Evolutionary conservation across 1,140 invertebrate species (phyloP), one percentile per base, ranked within the genome.

Genomic region (Camponotus vicinus): DNA sequence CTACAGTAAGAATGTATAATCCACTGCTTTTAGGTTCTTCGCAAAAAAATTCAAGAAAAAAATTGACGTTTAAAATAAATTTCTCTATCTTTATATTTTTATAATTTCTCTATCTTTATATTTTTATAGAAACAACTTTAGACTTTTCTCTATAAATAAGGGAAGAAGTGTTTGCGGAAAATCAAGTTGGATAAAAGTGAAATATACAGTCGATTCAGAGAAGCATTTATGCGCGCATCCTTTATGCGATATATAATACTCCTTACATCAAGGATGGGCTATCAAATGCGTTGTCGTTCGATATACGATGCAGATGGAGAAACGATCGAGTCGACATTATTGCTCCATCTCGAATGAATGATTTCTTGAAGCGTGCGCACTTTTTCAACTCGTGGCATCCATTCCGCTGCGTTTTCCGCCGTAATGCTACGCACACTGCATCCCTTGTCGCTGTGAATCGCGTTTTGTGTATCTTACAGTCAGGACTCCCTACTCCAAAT

Each of bases 401-500:
- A 42, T 34, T 34, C 49, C 0, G 18, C 15, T 67, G 37, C 70
- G 9, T 87, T 55, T n/a, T 40, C 32, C 45, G 7, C 11, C 64
- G 45, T 15, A 4, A 49, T 49, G 11, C 49, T 15, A 52, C 49
- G 49, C 49, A 52, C 5, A 4, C 49, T 52, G 49, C 15, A 52
- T 52, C 15, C 9, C 49, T 52, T 52, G 49, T 52, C 27, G 45
- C n/a, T 15, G 45, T 4, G 37, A 42, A 52, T 59, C 49, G 45
- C n/a, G 40, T 37, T 70, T 80, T 80, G 49, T 75, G 45, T 61
- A 84, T 88, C 77, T 88, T 85, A 49, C 66, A 42, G 59, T 85
- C 42, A 73, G 88, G 88, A 89, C 73, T 78, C 64, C 73, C 85
- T 88, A 88, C 67, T 69, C 27, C 45, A 52, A 66, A 82, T 69